A percentile compares a stretch with the other conserved stretches of the same genome.
These are phyloP conservation scores for Bradypus variegatus DNA, from an alignment of 2,797 vertebrate species.

Conservation along the genomic window DNA sequence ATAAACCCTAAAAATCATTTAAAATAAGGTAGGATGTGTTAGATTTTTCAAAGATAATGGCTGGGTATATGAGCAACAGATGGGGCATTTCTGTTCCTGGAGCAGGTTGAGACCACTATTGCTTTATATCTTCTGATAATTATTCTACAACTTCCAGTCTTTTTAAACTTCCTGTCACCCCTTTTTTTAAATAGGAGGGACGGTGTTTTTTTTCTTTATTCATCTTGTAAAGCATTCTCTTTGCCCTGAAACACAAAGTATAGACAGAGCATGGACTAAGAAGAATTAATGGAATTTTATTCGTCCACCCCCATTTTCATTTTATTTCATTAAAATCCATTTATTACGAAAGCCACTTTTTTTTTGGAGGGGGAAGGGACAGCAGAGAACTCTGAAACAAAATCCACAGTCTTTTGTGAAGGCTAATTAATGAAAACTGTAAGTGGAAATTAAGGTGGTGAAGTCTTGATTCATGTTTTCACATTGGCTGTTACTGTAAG, in stretches of 20 bases:
- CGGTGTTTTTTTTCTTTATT: not conserved
- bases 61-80: slow-evolving; percentile 17
- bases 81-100: not conserved
- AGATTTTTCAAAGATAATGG: slow-evolving; percentile 32
- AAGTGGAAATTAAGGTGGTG: not conserved
- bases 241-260: slow-evolving; percentile 16
- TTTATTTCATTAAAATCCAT: slow-evolving; percentile 1
- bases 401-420: slow-evolving; percentile 37
- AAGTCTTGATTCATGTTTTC: slow-evolving; percentile 25
- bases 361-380: not conserved
- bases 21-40: slow-evolving; percentile 33
- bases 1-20: slow-evolving; percentile 6
- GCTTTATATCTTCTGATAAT: slow-evolving; percentile 29
- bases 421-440: slow-evolving; percentile 18
- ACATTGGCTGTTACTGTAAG: slow-evolving; percentile 21
- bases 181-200: not conserved
- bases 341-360: slow-evolving; percentile 11
- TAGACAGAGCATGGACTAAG: slow-evolving; percentile 32
- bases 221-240: slow-evolving; percentile 40
- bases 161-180: slow-evolving; percentile 33
- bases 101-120: slow-evolving; percentile 23
- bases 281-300: slow-evolving; percentile 46
- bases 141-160: slow-evolving; percentile 2
- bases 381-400: slow-evolving; percentile 38
- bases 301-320: slow-evolving; percentile 29